A percentile compares a stretch with the other conserved stretches of the same genome.
Evolutionary conservation across 2,797 vertebrate species (phyloP).

Genomic region (Enoplosus armatus): DNA sequence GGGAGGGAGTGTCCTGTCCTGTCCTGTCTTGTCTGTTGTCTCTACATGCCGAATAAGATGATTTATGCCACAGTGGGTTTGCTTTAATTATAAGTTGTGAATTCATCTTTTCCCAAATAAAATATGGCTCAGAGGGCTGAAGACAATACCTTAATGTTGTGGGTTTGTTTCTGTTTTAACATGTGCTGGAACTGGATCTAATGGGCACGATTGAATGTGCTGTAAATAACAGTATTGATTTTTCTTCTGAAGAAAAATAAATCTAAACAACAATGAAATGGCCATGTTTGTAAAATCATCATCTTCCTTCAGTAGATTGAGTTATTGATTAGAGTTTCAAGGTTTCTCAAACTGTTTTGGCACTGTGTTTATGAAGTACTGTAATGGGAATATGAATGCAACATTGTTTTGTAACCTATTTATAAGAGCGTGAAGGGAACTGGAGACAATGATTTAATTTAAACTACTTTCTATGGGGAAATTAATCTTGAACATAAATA

Average conservation of each 20-base stretch:
- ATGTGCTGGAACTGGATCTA: neutral
- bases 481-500: neutral
- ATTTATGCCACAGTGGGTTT: conserved; percentile 25
- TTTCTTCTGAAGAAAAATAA: conserved; percentile 8
- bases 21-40: conserved; percentile 20
- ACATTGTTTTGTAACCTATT: neutral
- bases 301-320: neutral
- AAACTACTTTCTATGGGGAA: neutral
- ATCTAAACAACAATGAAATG: neutral
- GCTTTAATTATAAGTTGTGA: conserved; percentile 41
- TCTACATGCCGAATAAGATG: conserved; percentile 14
- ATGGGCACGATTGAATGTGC: neutral
- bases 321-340: neutral
- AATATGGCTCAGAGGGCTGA: neutral
- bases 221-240: neutral
- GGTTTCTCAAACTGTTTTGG: neutral
- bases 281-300: neutral
- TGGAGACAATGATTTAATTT: neutral
- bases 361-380: neutral
- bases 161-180: neutral
- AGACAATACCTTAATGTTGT: conserved; percentile 23
- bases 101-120: conserved; percentile 34
- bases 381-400: neutral
- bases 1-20: conserved; percentile 40
- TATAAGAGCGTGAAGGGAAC: neutral